These are phyloP conservation scores for Chelonia mydas DNA, from an alignment of 2,797 vertebrate genomes.

Conservation along the genomic window DNA sequence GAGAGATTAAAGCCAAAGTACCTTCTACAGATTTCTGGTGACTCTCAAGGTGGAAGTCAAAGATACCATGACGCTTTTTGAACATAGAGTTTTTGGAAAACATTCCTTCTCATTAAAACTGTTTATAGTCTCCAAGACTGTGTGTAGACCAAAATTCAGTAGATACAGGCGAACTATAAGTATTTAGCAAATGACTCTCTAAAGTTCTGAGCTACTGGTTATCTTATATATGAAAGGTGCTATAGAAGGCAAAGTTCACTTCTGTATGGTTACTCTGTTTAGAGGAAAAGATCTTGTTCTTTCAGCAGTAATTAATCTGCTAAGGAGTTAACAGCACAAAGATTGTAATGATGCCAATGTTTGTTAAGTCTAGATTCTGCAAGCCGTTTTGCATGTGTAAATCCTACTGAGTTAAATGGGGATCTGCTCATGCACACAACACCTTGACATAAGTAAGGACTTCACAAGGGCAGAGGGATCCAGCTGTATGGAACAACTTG, in stretches of 20 bases:
- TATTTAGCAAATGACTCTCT: not conserved
- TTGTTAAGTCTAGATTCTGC: not conserved
- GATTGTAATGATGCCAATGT: not conserved
- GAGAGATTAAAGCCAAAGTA: fast-evolving
- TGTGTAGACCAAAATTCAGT: fast-evolving
- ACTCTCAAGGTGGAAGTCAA: not conserved
- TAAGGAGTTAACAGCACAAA: not conserved
- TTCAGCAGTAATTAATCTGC: not conserved
- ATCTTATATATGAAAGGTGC: not conserved
- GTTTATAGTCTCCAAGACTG: not conserved
- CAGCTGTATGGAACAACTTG: not conserved
- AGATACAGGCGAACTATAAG: not conserved
- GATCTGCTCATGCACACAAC: not conserved
- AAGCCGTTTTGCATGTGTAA: not conserved
- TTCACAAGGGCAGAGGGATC: fast-evolving
- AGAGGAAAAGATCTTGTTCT: not conserved
- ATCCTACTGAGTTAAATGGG: not conserved
- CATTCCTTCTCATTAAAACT: not conserved
- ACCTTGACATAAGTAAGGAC: not conserved
- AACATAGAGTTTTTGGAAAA: not conserved
- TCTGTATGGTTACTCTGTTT: not conserved
- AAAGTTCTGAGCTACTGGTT: fast-evolving
- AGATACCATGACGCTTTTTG: not conserved
- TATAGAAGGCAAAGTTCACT: not conserved
- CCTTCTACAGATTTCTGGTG: not conserved